Base-by-base conservation (phyloP, 2,888 invertebrate species). In the Lordiphosa andalusiaca region DNA sequence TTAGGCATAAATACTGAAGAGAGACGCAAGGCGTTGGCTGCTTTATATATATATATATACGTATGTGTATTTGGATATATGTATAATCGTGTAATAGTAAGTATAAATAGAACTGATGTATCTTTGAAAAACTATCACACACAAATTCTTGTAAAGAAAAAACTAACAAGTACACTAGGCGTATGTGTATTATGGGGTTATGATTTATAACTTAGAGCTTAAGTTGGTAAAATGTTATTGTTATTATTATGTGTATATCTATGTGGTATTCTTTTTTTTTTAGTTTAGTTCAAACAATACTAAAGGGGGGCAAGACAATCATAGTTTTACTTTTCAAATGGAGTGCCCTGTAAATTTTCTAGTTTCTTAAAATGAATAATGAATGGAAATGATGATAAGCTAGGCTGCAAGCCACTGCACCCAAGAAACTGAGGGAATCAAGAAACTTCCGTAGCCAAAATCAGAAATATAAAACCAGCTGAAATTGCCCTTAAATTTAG, bases 111-210 rank as follows among this genome's bases (percentile, higher is more conserved):
- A 57, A 56, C 48, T 39, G 58, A 60, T 59, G 56, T 57, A 83
- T 73, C 76, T 76, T 77, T 73, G 73, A 83, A 83, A 67, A 77
- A 83, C 81, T 80, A 80, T 80, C 80, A 80, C 80, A 80, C 80
- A 77, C 70, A 69, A 82, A 67, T 69, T 12, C 38, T 62, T 64
- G 35, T 69, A 48, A 66, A 41, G 65, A 67, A 63, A 63, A 66
- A 44, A 25, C 61, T 59, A 59, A 3, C 51, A 44, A 57, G 60
- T 84, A 74, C 65, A 62, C 71, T 73, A 76, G 62, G 56, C 58
- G 51, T 68, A 64, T 53, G 51, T 50, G 39, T 54, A 54, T 68
- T 67, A 47, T 65, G 23, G 38, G 33, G n/a, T 38, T 44, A 52
- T 52, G 13, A 25, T 21, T 21, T 36, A 6, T 39, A 33, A 38